Base-by-base conservation (phyloP, 1,140 invertebrate genomes). In the Sarcophaga peregrina region DNA sequence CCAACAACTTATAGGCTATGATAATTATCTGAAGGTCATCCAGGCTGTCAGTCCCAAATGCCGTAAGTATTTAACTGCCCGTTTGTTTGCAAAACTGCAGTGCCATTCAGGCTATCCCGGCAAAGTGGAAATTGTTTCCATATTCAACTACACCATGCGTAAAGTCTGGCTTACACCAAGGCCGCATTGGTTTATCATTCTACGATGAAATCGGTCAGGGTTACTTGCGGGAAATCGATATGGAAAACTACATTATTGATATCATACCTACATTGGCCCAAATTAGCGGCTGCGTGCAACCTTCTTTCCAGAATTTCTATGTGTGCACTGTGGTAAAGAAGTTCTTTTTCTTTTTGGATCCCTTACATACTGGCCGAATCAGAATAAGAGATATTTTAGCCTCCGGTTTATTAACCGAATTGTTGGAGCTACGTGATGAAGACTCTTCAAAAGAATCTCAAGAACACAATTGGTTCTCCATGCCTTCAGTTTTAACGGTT, bases 131-230 rank as follows among this genome's bases (percentile, higher is more conserved):
- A 95, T 96, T 5, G 93, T 94, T 89, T 95, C 96, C 9, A 92
- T 99, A 72, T 98, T 98, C 89, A 98, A 98, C 87, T 99, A 98
- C 90, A 95, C 97, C 0, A 98, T 99, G 96, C 92, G 96, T 20
- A 97, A 98, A 91, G 95, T 97, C 6, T 98, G 97, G 97, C 91
- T 98, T 8, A 95, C 97, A 87, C 97, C 97, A 99, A 90, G 98
- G 97, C 1, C 92, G 97, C 87, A 97, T 99, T 84, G 97, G 96
- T 0, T 91, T 99, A 8, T 98, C 97, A 0, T 91, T 98, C 8
- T 99, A 98, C 90, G 98, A 99, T 92, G 95, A 96, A 8, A 95
- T 95, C 15, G 98, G 98, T 0, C 95, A 97, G 87, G 98, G 98
- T 17, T 98, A 96, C 91, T 92, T 99, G 0, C 94, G 95, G 85